phyloP scores from a whole-genome alignment of 2,113 vertebrate genomes.

The Prolemur simus region DNA sequence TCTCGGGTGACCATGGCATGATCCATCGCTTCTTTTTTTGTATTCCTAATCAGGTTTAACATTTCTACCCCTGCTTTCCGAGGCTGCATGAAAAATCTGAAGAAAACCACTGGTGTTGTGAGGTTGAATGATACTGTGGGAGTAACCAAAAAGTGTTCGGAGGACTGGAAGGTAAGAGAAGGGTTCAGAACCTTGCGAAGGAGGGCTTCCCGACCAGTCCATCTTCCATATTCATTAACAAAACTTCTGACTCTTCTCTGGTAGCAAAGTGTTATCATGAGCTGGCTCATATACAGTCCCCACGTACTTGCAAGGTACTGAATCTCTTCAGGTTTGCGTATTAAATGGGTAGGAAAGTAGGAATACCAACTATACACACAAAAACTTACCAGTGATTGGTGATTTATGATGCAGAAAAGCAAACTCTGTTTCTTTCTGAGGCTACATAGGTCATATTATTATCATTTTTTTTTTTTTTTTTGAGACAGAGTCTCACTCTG shows the following conservation, averaged over 20 bases:
- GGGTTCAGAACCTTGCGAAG: background rate
- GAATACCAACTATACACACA: background rate
- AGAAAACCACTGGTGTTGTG: slow-evolving; percentile 69
- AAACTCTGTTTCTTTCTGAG: background rate
- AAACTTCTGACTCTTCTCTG: background rate
- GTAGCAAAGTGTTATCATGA: background rate
- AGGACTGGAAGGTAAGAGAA: slow-evolving; percentile 88
- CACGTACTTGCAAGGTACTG: background rate
- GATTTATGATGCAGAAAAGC: background rate
- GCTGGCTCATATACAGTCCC: background rate
- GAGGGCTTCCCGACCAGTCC: rapidly evolving
- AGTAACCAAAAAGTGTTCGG: slow-evolving; percentile 90
- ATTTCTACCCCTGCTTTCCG: slow-evolving; percentile 90
- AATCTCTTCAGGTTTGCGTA: background rate
- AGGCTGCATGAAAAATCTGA: slow-evolving; percentile 90
- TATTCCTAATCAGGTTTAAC: slow-evolving; percentile 84
- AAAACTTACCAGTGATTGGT: background rate
- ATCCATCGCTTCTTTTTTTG: background rate
- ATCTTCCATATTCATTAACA: background rate
- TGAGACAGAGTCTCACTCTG: too few relatives aligned
- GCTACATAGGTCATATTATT: background rate
- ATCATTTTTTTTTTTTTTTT: too few relatives aligned
- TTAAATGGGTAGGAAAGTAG: background rate
- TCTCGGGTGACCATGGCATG: background rate
- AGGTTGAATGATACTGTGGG: slow-evolving; percentile 85